Conservation (phyloP, 37 sponge, comb jelly and placozoan genomes). For the Mnemiopsis leidyi region DNA sequence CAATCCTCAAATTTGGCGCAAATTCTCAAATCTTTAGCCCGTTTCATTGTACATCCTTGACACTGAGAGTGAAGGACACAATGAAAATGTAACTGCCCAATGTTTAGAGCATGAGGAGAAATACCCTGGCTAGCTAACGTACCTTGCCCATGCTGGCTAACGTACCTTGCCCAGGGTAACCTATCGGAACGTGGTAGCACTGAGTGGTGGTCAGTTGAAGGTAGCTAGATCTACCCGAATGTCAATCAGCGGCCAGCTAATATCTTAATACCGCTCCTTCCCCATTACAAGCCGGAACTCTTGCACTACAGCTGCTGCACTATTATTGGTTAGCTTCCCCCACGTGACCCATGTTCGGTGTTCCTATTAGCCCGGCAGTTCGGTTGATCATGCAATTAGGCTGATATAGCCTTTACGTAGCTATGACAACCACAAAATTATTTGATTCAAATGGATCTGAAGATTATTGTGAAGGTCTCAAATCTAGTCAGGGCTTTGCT, state of each 20-base stretch:
- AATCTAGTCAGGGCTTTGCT: too few relatives aligned
- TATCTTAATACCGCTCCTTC: not conserved
- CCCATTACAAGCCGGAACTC: not conserved
- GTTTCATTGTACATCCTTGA: too few relatives aligned
- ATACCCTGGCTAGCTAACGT: too few relatives aligned
- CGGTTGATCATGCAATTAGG: slow-evolving; percentile 26
- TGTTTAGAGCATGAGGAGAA: too few relatives aligned
- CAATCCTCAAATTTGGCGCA: too few relatives aligned
- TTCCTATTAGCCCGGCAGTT: not conserved
- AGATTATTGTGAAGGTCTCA: not conserved
- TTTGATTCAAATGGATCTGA: slow-evolving; percentile 40
- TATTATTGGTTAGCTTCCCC: not conserved
- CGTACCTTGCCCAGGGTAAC: too few relatives aligned
- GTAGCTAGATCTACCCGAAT: not conserved
- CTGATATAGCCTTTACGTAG: slow-evolving; percentile 17
- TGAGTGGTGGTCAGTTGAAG: not conserved
- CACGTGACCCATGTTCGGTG: not conserved
- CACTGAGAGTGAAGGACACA: too few relatives aligned
- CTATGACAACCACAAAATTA: slow-evolving; percentile 54
- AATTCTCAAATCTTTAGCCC: too few relatives aligned
- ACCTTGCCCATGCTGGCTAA: too few relatives aligned
- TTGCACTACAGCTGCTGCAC: not conserved
- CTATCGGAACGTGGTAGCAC: too few relatives aligned
- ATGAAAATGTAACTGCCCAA: too few relatives aligned
- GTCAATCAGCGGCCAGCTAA: not conserved